Conservation (phyloP, 1,140 invertebrate species). For the Achatina immaculata region DNA sequence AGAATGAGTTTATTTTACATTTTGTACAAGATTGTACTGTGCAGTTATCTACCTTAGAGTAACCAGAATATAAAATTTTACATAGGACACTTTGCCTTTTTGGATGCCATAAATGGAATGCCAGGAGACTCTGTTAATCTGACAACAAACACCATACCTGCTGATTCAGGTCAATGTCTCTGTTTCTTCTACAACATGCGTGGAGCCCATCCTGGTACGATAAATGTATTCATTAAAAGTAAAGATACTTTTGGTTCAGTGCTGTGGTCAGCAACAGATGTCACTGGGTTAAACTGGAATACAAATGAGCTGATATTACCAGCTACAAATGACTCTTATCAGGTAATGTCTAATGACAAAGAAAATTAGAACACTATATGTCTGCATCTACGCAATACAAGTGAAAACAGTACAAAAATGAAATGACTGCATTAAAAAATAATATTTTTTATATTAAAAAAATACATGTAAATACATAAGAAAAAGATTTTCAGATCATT, state of each 20-base stretch:
- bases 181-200: constrained; percentile 17
- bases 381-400: background rate
- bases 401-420: background rate
- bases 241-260: background rate
- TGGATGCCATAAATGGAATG: background rate
- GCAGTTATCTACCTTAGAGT: background rate
- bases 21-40: background rate
- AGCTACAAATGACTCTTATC: background rate
- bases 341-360: constrained; percentile 4
- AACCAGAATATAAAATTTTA: background rate
- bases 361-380: background rate
- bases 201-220: background rate
- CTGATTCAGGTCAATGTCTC: background rate
- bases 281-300: background rate
- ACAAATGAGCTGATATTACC: background rate
- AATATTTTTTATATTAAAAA: background rate
- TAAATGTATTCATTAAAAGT: background rate
- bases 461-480: background rate
- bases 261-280: background rate
- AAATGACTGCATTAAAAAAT: background rate
- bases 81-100: constrained; percentile 17
- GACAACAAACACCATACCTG: background rate
- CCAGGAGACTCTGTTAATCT: background rate
- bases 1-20: background rate
- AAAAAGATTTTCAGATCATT: background rate